phyloP scores from a whole-genome alignment of 1,140 invertebrate genomes.

The Carposina sasakii region DNA sequence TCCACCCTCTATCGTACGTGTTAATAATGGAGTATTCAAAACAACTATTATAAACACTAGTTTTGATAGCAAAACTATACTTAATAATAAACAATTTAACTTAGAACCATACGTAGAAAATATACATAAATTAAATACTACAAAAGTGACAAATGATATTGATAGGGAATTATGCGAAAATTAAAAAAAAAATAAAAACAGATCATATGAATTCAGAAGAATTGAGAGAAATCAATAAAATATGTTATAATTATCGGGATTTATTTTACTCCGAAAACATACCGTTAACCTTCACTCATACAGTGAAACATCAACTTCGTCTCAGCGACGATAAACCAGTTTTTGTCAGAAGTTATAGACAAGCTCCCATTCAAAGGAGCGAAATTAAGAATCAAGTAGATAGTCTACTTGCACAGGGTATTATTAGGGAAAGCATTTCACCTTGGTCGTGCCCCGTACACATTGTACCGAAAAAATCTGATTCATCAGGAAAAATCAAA shows the following conservation, averaged over 20 bases:
- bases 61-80: slow-evolving; percentile 8
- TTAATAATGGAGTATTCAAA: slow-evolving; percentile 17
- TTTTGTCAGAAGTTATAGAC: slow-evolving; percentile 26
- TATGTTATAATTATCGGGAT: slow-evolving; percentile 30
- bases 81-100: slow-evolving; percentile 8
- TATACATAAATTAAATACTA: slow-evolving; percentile 6
- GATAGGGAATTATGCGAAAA: slow-evolving; percentile 14
- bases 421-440: slow-evolving; percentile 26
- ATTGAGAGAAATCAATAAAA: slow-evolving; percentile 17
- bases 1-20: slow-evolving; percentile 19
- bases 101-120: slow-evolving; percentile 5
- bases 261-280: slow-evolving; percentile 29
- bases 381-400: slow-evolving; percentile 33
- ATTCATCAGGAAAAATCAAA: slow-evolving; percentile 25
- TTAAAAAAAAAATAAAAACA: slow-evolving; percentile 13
- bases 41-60: slow-evolving; percentile 18
- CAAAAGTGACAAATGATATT: not conserved
- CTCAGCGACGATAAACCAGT: slow-evolving; percentile 26
- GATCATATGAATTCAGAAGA: slow-evolving; percentile 31
- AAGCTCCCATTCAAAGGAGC: slow-evolving; percentile 21
- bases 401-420: slow-evolving; percentile 24
- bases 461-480: slow-evolving; percentile 31
- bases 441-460: slow-evolving; percentile 32
- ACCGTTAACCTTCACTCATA: slow-evolving; percentile 31
- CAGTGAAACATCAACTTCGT: slow-evolving; percentile 30